Evolutionary conservation across 2,113 vertebrate genomes (phyloP).

Genomic region (Baryphthengus martii): DNA sequence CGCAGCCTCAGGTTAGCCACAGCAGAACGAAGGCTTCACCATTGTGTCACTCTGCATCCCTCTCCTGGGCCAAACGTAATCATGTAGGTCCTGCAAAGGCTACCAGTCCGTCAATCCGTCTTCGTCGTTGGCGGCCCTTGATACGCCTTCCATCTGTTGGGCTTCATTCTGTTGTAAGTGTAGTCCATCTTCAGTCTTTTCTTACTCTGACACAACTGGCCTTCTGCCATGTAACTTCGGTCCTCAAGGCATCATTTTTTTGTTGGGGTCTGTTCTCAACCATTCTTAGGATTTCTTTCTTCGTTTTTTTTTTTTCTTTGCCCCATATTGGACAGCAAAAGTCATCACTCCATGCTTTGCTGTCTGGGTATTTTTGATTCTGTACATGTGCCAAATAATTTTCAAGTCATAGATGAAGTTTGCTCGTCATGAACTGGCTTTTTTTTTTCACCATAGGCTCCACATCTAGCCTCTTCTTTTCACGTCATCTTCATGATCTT

Average conservation of each 20-base stretch:
- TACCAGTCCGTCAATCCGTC: slow-evolving; percentile 79
- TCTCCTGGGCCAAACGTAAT: slow-evolving; percentile 81
- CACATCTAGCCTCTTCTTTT: slow-evolving; percentile 57
- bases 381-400: slow-evolving; percentile 26
- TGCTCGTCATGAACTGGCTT: not conserved
- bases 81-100: slow-evolving; percentile 80
- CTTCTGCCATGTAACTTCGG: slow-evolving; percentile 16
- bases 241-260: slow-evolving; percentile 54
- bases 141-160: slow-evolving; percentile 80
- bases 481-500: slow-evolving; percentile 63
- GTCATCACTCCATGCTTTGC: slow-evolving; percentile 52
- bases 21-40: slow-evolving; percentile 81
- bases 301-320: not conserved
- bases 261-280: slow-evolving; percentile 57
- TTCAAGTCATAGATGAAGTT: slow-evolving; percentile 3
- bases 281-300: slow-evolving; percentile 56
- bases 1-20: slow-evolving; percentile 81
- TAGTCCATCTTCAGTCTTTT: slow-evolving; percentile 79
- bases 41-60: slow-evolving; percentile 80
- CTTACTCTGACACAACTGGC: slow-evolving; percentile 62
- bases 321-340: slow-evolving; percentile 46
- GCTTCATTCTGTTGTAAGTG: slow-evolving; percentile 82
- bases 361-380: slow-evolving; percentile 50
- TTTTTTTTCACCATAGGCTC: not conserved
- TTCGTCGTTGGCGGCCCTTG: slow-evolving; percentile 81